phyloP scores from a whole-genome alignment of 2,888 invertebrate species.

The Cryptops parisi region DNA sequence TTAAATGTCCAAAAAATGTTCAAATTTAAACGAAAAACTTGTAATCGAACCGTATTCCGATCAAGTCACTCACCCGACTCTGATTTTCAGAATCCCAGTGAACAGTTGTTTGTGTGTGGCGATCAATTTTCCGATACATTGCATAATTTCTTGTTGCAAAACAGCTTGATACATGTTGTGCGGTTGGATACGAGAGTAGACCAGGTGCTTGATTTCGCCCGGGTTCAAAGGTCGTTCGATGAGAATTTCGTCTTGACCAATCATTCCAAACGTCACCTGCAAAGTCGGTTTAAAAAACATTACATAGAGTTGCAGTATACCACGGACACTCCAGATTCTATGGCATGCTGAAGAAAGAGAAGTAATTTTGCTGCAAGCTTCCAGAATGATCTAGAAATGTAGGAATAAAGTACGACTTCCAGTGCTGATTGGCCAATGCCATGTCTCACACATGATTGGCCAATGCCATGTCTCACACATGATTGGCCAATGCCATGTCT shows the following conservation, averaged over 20 bases:
- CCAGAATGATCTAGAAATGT: no score
- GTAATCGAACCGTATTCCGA: neutral
- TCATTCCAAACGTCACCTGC: constrained; percentile 77
- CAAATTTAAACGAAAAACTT: neutral
- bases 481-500: no score
- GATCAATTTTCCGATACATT: constrained; percentile 87
- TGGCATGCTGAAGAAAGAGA: no score
- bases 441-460: no score
- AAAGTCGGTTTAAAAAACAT: neutral
- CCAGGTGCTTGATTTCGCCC: constrained; percentile 78
- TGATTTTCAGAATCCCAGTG: constrained; percentile 74
- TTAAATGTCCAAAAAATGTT: neutral
- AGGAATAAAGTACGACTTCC: no score
- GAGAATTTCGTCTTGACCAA: constrained; percentile 87
- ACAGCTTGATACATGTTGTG: constrained; percentile 86
- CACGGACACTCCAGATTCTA: no score
- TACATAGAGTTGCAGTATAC: neutral
- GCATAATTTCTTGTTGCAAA: constrained; percentile 78
- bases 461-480: no score
- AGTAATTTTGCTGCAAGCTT: no score
- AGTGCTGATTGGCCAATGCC: no score
- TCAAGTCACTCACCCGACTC: constrained; percentile 43
- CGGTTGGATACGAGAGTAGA: constrained; percentile 78
- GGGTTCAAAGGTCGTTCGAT: constrained; percentile 97
- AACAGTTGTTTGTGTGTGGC: constrained; percentile 88